phyloP scores from a whole-genome alignment of 2,113 vertebrate genomes.

The Carassius carassius region DNA sequence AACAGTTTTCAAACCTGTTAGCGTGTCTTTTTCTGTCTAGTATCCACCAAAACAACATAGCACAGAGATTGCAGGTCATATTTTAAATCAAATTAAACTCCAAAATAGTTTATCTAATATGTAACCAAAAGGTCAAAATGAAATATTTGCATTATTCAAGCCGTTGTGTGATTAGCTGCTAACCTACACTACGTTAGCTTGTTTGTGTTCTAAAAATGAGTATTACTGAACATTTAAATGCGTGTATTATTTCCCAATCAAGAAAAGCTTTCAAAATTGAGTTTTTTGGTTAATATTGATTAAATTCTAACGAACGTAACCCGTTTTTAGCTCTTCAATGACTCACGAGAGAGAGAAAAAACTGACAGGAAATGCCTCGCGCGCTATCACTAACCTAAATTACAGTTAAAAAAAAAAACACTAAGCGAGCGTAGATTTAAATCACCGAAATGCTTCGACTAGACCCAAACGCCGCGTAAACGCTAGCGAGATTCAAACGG shows the following conservation, averaged over 20 bases:
- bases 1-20: neutral
- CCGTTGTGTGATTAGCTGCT: slow-evolving; percentile 20
- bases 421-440: slow-evolving; percentile 8
- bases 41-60: neutral
- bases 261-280: neutral
- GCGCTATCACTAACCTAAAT: slow-evolving; percentile 30
- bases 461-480: neutral
- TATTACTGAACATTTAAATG: neutral
- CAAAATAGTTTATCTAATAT: neutral
- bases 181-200: slow-evolving; percentile 14
- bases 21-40: neutral
- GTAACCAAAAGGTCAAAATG: neutral
- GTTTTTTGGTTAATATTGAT: neutral
- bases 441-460: neutral
- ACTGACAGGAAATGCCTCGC: slow-evolving; percentile 62
- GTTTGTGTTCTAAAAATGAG: neutral
- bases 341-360: slow-evolving; percentile 38
- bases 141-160: neutral
- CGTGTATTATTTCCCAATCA: neutral
- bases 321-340: slow-evolving; percentile 25
- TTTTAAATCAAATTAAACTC: neutral
- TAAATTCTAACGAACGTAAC: neutral
- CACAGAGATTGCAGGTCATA: neutral
- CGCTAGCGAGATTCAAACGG: neutral
- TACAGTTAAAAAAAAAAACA: slow-evolving; percentile 19